These are phyloP conservation scores for Nomada ruficornis DNA, from an alignment of 2,888 invertebrate species.

Conservation along the genomic window DNA sequence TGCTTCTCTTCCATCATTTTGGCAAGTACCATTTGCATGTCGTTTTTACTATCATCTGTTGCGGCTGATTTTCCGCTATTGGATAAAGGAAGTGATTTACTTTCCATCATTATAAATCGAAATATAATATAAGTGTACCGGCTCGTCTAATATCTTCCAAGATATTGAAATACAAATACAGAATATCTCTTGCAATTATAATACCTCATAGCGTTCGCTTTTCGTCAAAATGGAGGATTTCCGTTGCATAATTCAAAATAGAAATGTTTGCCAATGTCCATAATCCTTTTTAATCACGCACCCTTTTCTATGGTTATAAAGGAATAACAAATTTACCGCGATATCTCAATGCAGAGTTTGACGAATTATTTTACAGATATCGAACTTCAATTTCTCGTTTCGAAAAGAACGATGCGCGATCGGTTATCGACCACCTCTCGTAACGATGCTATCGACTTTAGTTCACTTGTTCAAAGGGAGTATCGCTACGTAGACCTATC, in stretches of 20 bases:
- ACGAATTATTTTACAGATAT: constrained; percentile 80
- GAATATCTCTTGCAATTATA: constrained; percentile 34
- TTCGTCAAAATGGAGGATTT: constrained; percentile 71
- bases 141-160: constrained; percentile 24
- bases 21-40: constrained; percentile 77
- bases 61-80: constrained; percentile 53
- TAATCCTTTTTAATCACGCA: constrained; percentile 14
- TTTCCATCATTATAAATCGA: constrained; percentile 61
- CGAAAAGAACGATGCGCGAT: constrained; percentile 75
- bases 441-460: constrained; percentile 73
- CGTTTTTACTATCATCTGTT: constrained; percentile 64
- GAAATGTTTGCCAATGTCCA: constrained; percentile 17
- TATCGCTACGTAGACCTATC: constrained; percentile 64
- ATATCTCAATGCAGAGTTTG: constrained; percentile 75
- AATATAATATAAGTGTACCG: constrained; percentile 59
- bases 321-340: constrained; percentile 77
- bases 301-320: constrained; percentile 28
- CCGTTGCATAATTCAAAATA: constrained; percentile 68
- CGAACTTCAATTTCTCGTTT: constrained; percentile 83
- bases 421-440: constrained; percentile 78
- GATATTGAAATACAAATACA: constrained; percentile 37
- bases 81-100: constrained; percentile 52
- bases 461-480: constrained; percentile 54
- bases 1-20: constrained; percentile 83
- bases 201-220: constrained; percentile 51